Evolutionary conservation across 2,113 vertebrate genomes (phyloP).

Genomic region (Gavia stellata): DNA sequence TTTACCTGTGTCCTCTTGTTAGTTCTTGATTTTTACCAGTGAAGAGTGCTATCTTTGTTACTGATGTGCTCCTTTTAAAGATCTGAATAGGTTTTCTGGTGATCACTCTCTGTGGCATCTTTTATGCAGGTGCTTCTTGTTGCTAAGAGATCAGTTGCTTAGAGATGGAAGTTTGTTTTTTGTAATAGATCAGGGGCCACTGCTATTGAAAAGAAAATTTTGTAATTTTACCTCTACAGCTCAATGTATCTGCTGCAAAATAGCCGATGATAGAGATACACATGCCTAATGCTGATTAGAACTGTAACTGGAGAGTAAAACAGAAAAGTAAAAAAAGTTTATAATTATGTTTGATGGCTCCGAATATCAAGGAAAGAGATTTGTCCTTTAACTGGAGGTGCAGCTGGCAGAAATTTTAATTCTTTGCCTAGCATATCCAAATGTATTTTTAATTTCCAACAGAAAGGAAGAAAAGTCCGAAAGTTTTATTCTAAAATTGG

Average conservation of each 20-base stretch:
- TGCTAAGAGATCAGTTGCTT: slow-evolving; percentile 87
- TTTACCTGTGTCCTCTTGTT: slow-evolving; percentile 71
- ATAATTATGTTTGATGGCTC: not conserved
- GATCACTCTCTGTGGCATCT: slow-evolving; percentile 74
- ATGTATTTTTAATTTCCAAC: not conserved
- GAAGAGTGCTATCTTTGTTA: slow-evolving; percentile 58
- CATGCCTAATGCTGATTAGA: slow-evolving; percentile 36
- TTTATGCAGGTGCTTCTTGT: slow-evolving; percentile 83
- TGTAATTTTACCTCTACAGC: slow-evolving; percentile 58
- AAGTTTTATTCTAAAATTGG: not conserved
- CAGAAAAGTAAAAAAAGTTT: not conserved
- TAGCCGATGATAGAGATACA: not conserved
- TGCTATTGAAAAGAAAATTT: slow-evolving; percentile 68
- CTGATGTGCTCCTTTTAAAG: slow-evolving; percentile 59
- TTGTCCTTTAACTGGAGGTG: not conserved
- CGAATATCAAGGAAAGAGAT: not conserved
- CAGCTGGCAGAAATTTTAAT: not conserved
- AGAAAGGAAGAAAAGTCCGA: not conserved
- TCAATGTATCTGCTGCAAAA: slow-evolving; percentile 38
- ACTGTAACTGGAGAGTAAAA: slow-evolving; percentile 26
- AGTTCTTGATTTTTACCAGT: slow-evolving; percentile 40
- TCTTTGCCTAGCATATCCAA: not conserved
- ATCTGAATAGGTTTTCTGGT: slow-evolving; percentile 63
- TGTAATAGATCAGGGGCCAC: slow-evolving; percentile 69
- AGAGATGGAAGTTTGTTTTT: slow-evolving; percentile 70